Evolutionary conservation across 2,113 vertebrate genomes (phyloP), one percentile per base, ranked within the genome.

Genomic region (Platysteira castanea): DNA sequence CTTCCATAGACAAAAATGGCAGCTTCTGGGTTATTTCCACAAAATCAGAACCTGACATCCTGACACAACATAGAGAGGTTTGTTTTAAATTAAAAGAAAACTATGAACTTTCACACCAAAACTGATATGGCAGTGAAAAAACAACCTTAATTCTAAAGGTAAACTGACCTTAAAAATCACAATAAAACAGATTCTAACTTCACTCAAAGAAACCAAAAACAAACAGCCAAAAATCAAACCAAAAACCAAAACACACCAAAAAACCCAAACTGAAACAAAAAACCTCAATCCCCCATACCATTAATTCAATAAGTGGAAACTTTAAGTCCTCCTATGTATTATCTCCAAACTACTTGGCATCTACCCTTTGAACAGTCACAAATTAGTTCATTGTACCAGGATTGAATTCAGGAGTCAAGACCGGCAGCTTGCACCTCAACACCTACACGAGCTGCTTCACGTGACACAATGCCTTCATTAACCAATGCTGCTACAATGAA

Each of bases 271-370:
- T 8, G 24, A 46, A n/a, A 7, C 6, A 50, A 63, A 53, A 28
- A 37, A 49, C 33, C 9, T 13, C 30, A 60, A 16, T 7, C 1
- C 1, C 10, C 7, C 27, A 37, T 10, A 16, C 8, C 3, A 8
- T 56, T 63, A 73, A 22, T 85, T 71, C n/a, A 54, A 1, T 23
- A 90, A 80, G 9, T 24, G 12, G 17, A 33, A 90, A 46, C 61
- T 33, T n/a, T 23, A 76, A 19, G 27, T 57, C 31, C 7, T 80
- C 16, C 11, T 49, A 13, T 1, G 4, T 31, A 18, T 7, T 22
- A 49, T 8, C 18, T 23, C 27, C 52, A 81, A 39, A n/a, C 10
- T 74, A 35, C 22, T 53, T 37, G 30, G 11, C 6, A 52, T 21
- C 30, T 33, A 67, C 15, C 5, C 10, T 63, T 89, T 10, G 13